phyloP scores from a whole-genome alignment of 2,797 vertebrate genomes.

The Anabas testudineus region DNA sequence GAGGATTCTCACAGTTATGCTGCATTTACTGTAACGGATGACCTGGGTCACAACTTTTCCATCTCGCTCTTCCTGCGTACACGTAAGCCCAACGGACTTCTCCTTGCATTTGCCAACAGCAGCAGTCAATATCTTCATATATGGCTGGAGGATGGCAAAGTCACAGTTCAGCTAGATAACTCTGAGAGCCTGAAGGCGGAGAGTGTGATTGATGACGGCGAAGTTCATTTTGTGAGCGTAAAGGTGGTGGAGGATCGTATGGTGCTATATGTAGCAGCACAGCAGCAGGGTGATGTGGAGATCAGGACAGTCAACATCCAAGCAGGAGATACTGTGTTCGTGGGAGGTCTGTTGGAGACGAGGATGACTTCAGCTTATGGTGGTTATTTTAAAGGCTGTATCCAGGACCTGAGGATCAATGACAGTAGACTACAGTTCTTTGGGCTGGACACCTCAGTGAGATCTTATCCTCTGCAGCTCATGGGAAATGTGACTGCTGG shows the following conservation, averaged over 20 bases:
- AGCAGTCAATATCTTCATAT: slow-evolving; percentile 79
- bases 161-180: slow-evolving; percentile 74
- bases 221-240: slow-evolving; percentile 87
- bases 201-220: slow-evolving; percentile 82
- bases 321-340: slow-evolving; percentile 79
- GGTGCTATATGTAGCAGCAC: slow-evolving; percentile 80
- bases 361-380: slow-evolving; percentile 73
- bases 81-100: slow-evolving; percentile 79
- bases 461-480: slow-evolving; percentile 62
- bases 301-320: slow-evolving; percentile 59
- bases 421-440: slow-evolving; percentile 89
- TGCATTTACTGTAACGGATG: slow-evolving; percentile 81
- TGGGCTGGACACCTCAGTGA: slow-evolving; percentile 69
- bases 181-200: slow-evolving; percentile 68
- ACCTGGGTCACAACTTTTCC: slow-evolving; percentile 72
- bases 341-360: slow-evolving; percentile 86
- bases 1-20: slow-evolving; percentile 86
- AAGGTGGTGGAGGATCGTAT: slow-evolving; percentile 78
- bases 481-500: slow-evolving; percentile 87
- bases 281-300: slow-evolving; percentile 69
- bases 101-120: slow-evolving; percentile 85
- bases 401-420: slow-evolving; percentile 92
- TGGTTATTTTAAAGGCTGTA: slow-evolving; percentile 92
- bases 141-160: slow-evolving; percentile 86
- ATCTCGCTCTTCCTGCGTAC: slow-evolving; percentile 92